phyloP scores from a whole-genome alignment of 2,888 invertebrate genomes.

The Agrochola litura region DNA sequence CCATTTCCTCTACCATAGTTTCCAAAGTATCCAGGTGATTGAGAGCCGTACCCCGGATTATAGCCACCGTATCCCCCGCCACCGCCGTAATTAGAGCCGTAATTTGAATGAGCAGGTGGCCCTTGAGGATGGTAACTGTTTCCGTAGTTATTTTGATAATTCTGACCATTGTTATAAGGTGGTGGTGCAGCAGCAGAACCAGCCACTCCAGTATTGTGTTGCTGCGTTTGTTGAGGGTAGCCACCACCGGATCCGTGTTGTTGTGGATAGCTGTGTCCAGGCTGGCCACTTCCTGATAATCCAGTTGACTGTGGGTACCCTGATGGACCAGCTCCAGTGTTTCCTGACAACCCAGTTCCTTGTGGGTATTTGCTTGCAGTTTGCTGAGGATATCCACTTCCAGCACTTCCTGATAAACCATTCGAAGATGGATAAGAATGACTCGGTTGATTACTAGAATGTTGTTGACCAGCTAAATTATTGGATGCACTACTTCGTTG shows the following conservation, averaged over 20 bases:
- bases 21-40: conserved; percentile 86
- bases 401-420: conserved; percentile 81
- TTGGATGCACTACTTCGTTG: conserved; percentile 80
- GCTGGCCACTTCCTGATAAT: conserved; percentile 58
- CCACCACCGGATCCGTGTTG: conserved; percentile 67
- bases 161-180: conserved; percentile 69
- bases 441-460: conserved; percentile 71
- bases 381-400: conserved; percentile 71
- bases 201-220: conserved; percentile 70
- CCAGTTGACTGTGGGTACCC: conserved; percentile 71
- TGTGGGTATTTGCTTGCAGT: conserved; percentile 68
- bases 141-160: conserved; percentile 72
- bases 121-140: conserved; percentile 80
- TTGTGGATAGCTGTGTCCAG: conserved; percentile 68
- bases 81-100: conserved; percentile 73
- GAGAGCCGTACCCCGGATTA: conserved; percentile 77
- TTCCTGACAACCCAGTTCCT: conserved; percentile 56
- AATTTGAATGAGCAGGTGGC: conserved; percentile 79
- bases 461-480: conserved; percentile 72
- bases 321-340: conserved; percentile 49
- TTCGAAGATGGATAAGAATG: conserved; percentile 83
- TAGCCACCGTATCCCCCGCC: conserved; percentile 74
- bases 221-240: conserved; percentile 62
- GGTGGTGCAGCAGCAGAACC: conserved; percentile 75
- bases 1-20: conserved; percentile 81